Evolutionary conservation across 1,140 invertebrate genomes (phyloP).

Genomic region (Adelges cooleyi): DNA sequence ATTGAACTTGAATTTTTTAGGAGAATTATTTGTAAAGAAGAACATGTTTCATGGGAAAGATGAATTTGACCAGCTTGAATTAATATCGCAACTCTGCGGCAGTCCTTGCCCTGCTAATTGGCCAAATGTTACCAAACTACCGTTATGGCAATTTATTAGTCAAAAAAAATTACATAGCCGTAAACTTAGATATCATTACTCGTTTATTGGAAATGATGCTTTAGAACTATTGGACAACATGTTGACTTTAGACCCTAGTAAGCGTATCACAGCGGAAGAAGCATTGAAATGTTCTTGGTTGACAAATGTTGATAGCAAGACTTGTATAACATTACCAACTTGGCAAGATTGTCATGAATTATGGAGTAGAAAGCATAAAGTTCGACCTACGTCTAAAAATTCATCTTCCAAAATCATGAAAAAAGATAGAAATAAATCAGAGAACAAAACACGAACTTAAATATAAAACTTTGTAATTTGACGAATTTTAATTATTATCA

Average conservation of each 20-base stretch:
- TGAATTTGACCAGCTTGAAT: conserved; percentile 90
- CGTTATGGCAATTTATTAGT: conserved; percentile 84
- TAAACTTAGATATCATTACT: conserved; percentile 82
- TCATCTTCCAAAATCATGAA: conserved; percentile 51
- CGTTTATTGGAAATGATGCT: conserved; percentile 78
- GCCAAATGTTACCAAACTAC: conserved; percentile 92
- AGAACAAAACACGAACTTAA: conserved; percentile 40
- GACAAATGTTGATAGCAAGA: conserved; percentile 78
- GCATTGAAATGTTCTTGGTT: conserved; percentile 90
- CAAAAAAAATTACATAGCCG: conserved; percentile 83
- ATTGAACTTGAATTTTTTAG: not conserved
- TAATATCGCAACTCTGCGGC: conserved; percentile 90
- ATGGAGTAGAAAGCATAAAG: conserved; percentile 87
- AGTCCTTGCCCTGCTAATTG: conserved; percentile 91
- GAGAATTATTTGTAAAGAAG: conserved; percentile 82
- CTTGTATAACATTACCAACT: conserved; percentile 70
- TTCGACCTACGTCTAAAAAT: conserved; percentile 48
- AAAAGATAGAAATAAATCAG: conserved; percentile 56
- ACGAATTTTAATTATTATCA: conserved; percentile 26
- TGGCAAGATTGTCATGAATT: conserved; percentile 99
- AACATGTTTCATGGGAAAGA: conserved; percentile 90
- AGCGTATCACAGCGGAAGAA: conserved; percentile 85
- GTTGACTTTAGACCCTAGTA: conserved; percentile 89
- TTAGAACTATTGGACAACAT: conserved; percentile 92
- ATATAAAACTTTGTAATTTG: conserved; percentile 14